A percentile compares a stretch with the other conserved stretches of the same genome.
These are phyloP conservation scores for Druceiella hillmani DNA, from an alignment of 2,888 invertebrate species.

Conservation along the genomic window DNA sequence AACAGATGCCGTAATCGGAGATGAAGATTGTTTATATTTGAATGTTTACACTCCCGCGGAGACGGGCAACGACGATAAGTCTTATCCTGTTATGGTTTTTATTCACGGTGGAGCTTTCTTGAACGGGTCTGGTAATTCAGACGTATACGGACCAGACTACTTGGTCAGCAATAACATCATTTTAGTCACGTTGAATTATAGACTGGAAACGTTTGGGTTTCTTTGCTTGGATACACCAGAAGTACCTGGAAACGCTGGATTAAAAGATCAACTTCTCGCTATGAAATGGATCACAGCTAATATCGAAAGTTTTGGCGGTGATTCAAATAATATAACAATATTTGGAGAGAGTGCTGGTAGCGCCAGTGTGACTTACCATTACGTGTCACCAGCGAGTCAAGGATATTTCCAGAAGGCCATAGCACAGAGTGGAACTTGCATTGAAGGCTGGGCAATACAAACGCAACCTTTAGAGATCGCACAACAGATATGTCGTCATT, in stretches of 20 bases:
- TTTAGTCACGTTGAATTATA: constrained; percentile 4
- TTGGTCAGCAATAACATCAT: not conserved
- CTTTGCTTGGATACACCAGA: constrained; percentile 2
- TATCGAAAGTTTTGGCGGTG: constrained; percentile 3
- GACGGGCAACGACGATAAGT: not conserved
- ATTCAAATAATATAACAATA: constrained; percentile 5
- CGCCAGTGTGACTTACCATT: not conserved
- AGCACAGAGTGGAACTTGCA: constrained; percentile 3
- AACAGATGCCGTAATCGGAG: no score
- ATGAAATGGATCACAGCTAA: constrained; percentile 5
- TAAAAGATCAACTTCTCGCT: constrained; percentile 3
- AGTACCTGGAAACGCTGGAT: constrained; percentile 3
- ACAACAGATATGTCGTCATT: no score
- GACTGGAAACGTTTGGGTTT: constrained; percentile 4
- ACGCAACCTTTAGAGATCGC: no score
- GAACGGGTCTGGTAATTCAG: not conserved
- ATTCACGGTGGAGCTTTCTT: constrained; percentile 5
- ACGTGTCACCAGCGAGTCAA: not conserved
- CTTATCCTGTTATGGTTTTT: constrained; percentile 2
- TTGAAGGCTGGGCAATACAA: constrained; percentile 1
- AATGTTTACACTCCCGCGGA: constrained; percentile 5
- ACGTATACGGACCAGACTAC: constrained; percentile 3
- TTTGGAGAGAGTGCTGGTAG: constrained; percentile 5
- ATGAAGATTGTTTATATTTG: constrained; percentile 5
- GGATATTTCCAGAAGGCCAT: constrained; percentile 1